A percentile compares a stretch with the other conserved stretches of the same genome.
phyloP scores from a whole-genome alignment of 2,797 vertebrate species.

The Chrosomus eos region DNA sequence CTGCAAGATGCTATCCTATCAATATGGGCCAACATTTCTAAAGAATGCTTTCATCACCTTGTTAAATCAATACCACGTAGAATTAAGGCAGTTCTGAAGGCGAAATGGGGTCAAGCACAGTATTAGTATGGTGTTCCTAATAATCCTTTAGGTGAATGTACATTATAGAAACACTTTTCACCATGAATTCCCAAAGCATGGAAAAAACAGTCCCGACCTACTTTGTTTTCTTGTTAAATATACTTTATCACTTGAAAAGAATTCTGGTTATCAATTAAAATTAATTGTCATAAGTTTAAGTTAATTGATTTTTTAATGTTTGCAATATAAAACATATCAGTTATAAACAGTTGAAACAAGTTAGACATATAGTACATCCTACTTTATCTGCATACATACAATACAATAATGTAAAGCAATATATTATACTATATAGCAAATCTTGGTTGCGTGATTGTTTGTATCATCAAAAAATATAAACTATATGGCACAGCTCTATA shows the following conservation, averaged over 20 bases:
- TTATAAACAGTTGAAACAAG: neutral
- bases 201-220: neutral
- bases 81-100: too few relatives aligned
- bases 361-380: neutral
- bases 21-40: too few relatives aligned
- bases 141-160: too few relatives aligned
- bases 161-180: neutral
- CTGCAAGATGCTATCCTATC: too few relatives aligned
- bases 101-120: too few relatives aligned
- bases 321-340: neutral
- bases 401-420: neutral
- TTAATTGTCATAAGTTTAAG: neutral
- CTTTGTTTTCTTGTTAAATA: neutral
- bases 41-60: too few relatives aligned
- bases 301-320: neutral
- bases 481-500: neutral
- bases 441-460: neutral
- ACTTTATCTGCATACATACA: neutral
- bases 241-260: neutral
- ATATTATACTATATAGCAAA: neutral
- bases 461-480: neutral
- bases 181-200: neutral
- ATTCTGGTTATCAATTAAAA: neutral
- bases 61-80: too few relatives aligned
- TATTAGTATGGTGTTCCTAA: too few relatives aligned